Evolutionary conservation across 2,797 vertebrate genomes (phyloP).

Genomic region (Spinibarbus caldwelli): DNA sequence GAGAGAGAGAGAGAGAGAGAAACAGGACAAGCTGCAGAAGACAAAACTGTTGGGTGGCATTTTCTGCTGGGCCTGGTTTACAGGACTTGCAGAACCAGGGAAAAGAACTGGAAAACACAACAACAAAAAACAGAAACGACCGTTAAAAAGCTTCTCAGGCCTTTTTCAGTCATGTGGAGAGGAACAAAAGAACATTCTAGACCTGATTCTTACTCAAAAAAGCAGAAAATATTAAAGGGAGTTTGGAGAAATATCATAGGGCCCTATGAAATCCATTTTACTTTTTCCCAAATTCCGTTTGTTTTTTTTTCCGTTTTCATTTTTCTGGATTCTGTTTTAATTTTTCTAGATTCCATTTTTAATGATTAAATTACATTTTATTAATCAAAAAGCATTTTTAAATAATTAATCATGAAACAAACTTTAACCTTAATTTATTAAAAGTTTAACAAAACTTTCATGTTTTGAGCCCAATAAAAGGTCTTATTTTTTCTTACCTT

Average conservation of each 20-base stretch:
- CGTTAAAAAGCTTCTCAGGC: constrained; percentile 96
- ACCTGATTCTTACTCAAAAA: constrained; percentile 45
- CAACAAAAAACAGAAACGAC: constrained; percentile 99
- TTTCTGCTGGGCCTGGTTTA: constrained; percentile 99
- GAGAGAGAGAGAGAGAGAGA: constrained; percentile 63
- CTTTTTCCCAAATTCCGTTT: no score
- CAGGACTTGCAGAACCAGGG: constrained; percentile 99
- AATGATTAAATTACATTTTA: no score
- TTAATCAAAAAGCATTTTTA: no score
- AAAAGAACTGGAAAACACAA: constrained; percentile 99
- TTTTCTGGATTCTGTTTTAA: no score
- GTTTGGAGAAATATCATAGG: constrained; percentile 10
- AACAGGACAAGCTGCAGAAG: constrained; percentile 99
- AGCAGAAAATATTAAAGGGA: neutral
- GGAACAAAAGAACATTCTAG: constrained; percentile 69
- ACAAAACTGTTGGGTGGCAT: constrained; percentile 99
- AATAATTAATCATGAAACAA: neutral
- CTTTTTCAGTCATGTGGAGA: constrained; percentile 91
- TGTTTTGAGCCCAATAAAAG: no score
- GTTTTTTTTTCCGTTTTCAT: no score
- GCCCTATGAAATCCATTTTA: neutral
- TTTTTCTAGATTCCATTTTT: no score
- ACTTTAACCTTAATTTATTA: neutral
- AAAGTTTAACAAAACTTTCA: no score
- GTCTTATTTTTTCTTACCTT: no score